A percentile compares a stretch with the other conserved stretches of the same genome.
phyloP scores from a whole-genome alignment of 2,888 invertebrate genomes.

The Crepidodera aurea region DNA sequence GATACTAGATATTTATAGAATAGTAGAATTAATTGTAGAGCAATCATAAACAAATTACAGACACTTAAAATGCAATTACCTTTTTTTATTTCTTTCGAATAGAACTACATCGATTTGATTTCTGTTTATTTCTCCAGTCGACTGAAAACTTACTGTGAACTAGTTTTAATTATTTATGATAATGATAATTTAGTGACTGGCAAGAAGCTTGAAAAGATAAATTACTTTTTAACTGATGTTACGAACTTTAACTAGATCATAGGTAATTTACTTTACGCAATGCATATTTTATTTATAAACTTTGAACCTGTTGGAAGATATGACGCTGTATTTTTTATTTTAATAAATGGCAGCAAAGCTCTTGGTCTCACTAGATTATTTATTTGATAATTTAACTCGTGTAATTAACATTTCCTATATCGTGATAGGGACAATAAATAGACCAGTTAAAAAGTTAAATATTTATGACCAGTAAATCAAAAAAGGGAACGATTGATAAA shows the following conservation, averaged over 20 bases:
- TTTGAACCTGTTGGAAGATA: too few relatives aligned
- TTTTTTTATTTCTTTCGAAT: conserved; percentile 23
- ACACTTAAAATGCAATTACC: conserved; percentile 39
- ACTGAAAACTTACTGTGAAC: conserved; percentile 22
- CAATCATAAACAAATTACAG: conserved; percentile 40
- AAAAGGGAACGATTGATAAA: too few relatives aligned
- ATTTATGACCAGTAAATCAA: too few relatives aligned
- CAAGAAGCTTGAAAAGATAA: background rate
- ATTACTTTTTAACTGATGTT: background rate
- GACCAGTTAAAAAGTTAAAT: too few relatives aligned
- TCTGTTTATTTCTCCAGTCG: conserved; percentile 12
- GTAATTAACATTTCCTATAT: too few relatives aligned
- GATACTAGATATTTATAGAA: too few relatives aligned
- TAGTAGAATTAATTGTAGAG: conserved; percentile 37
- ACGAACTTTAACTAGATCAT: background rate
- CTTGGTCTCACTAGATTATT: too few relatives aligned
- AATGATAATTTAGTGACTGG: background rate
- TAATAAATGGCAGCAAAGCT: too few relatives aligned
- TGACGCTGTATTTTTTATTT: too few relatives aligned
- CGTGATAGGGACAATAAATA: too few relatives aligned
- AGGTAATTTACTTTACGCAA: background rate
- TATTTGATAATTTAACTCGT: too few relatives aligned
- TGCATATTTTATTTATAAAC: background rate
- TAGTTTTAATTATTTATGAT: conserved; percentile 19
- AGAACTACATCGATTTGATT: conserved; percentile 5